Evolutionary conservation across 2,797 vertebrate genomes (phyloP).

Genomic region (Cirrhinus mrigala): DNA sequence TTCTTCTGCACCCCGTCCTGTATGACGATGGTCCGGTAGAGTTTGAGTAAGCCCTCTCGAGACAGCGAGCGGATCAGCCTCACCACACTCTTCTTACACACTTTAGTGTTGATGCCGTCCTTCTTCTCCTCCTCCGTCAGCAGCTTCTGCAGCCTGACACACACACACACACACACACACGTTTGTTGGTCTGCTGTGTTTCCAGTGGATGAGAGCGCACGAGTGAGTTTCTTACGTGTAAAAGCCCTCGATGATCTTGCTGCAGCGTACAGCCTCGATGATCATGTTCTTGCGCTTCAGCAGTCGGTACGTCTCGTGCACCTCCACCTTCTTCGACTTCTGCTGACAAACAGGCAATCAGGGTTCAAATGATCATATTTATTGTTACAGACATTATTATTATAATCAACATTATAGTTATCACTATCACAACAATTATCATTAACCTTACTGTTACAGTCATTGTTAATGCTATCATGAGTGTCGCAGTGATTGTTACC

Average conservation of each 20-base stretch:
- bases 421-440: no score
- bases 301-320: conserved; percentile 86
- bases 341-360: background rate
- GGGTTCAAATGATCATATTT: no score
- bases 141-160: conserved; percentile 91
- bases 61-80: conserved; percentile 86
- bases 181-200: background rate
- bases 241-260: conserved; percentile 89
- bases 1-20: conserved; percentile 87
- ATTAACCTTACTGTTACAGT: background rate
- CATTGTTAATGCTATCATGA: background rate
- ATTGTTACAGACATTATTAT: background rate
- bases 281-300: conserved; percentile 94
- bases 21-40: conserved; percentile 83
- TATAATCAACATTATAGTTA: background rate
- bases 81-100: conserved; percentile 93
- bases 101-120: conserved; percentile 88
- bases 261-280: conserved; percentile 87
- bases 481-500: no score
- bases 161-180: conserved; percentile 25
- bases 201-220: background rate
- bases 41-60: conserved; percentile 85
- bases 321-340: conserved; percentile 51
- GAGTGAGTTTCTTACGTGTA: conserved; percentile 83
- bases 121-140: conserved; percentile 90